Base-by-base conservation (phyloP, 2,797 vertebrate species). In the Melanotaenia trifasciata region DNA sequence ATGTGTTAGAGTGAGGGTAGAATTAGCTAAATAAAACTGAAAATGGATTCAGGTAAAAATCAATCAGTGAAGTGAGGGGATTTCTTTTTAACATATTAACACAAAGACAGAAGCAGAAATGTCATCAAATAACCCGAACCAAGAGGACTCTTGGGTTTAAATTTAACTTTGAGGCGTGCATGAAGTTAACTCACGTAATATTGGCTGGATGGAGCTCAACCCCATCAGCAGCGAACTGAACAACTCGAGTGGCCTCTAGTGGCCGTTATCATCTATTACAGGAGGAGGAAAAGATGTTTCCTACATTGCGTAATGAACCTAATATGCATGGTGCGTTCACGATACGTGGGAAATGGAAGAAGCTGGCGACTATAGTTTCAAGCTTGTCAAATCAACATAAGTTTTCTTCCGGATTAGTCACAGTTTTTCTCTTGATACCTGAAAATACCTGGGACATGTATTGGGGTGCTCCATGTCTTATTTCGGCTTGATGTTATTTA, bases 191-290 rank as follows among this genome's bases (percentile, higher is more conserved):
- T 7, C 12, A 12, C 22, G 68, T 67, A 32, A 28, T 10, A 11
- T 20, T 56, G 30, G 12, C 3, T 33, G 1, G 0, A 36, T 4
- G 47, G 30, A 59, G 20, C 1, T n/a, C 1, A 28, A 33, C 54
- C 0, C 1, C 22, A 9, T 13, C 16, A 8, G 6, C 30, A 0
- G 1, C 3, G 2, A 61, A 64, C 26, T 16, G 38, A 75, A 88
- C 20, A 66, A 79, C 80, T 84, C 30, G 3, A 75, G 13, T 36
- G 89, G 70, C 88, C 61, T 89, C 91, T 87, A 86, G 65, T 33
- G 92, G 81, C 1, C 1, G 2, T 5, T 1, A 0, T 0, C 0
- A 0, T 22, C 57, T 43, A 79, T 71, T 84, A 82, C 90, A 89
- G 38, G n/a, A 62, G 11, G 14, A 10, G 5, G n/a, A 18, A 58